These are phyloP conservation scores for Lepetodrilus schrolli DNA, from an alignment of 2,888 invertebrate genomes.

Conservation along the genomic window DNA sequence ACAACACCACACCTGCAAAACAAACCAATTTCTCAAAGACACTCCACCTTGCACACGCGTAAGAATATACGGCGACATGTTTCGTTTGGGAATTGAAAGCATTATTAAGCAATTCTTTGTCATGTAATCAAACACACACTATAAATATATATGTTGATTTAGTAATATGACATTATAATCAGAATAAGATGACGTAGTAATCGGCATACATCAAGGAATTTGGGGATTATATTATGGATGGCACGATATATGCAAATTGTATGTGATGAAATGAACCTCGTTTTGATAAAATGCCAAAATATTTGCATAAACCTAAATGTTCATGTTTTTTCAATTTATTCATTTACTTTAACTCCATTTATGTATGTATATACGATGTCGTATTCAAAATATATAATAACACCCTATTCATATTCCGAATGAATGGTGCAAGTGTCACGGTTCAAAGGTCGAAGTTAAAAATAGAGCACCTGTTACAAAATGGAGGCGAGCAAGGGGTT, in stretches of 20 bases:
- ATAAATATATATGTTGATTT: neutral
- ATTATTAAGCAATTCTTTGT: neutral
- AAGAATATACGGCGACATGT: slow-evolving; percentile 27
- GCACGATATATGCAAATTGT: slow-evolving; percentile 60
- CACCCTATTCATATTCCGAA: neutral
- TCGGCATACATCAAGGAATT: neutral
- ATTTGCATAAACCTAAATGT: slow-evolving; percentile 15
- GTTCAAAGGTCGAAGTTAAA: slow-evolving; percentile 26
- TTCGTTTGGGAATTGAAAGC: neutral
- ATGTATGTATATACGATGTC: neutral
- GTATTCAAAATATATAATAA: neutral
- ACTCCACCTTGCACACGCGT: slow-evolving; percentile 31
- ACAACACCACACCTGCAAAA: slow-evolving; percentile 55
- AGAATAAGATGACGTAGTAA: no score
- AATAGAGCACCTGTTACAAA: slow-evolving; percentile 23
- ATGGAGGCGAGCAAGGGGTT: slow-evolving; percentile 32
- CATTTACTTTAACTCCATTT: no score
- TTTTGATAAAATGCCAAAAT: slow-evolving; percentile 20
- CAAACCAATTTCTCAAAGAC: slow-evolving; percentile 43
- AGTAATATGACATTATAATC: no score
- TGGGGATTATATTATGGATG: slow-evolving; percentile 22
- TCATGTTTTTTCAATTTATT: neutral
- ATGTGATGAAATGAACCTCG: slow-evolving; percentile 37
- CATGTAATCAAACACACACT: neutral
- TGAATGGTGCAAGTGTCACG: neutral